Evolutionary conservation across 2,797 vertebrate species (phyloP).

Genomic region (Platalea minor): DNA sequence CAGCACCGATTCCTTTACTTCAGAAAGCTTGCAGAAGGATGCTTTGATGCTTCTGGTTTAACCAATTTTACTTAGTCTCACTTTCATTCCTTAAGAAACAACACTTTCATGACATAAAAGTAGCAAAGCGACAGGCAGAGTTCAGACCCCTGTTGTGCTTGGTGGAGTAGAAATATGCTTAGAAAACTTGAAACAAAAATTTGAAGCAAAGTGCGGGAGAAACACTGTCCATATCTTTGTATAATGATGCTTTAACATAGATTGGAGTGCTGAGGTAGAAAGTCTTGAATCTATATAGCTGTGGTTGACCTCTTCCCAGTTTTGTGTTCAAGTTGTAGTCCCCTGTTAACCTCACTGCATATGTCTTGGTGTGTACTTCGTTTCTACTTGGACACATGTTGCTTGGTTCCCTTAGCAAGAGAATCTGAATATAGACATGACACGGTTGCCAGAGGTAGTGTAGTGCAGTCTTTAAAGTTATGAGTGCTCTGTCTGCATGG

Average conservation of each 20-base stretch:
- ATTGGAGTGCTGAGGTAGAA: background rate
- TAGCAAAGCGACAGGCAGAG: background rate
- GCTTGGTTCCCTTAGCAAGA: background rate
- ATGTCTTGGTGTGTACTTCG: background rate
- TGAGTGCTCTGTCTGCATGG: background rate
- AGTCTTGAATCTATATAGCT: background rate
- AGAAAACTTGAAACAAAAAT: background rate
- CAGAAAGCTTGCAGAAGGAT: background rate
- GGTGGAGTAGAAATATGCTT: background rate
- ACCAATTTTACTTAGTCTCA: background rate
- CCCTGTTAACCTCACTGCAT: background rate
- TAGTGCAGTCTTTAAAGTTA: background rate
- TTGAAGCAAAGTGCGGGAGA: background rate
- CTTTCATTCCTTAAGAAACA: background rate
- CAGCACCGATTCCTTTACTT: background rate
- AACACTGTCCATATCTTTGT: background rate
- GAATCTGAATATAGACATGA: background rate
- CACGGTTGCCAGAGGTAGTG: fast-evolving
- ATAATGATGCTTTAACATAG: background rate
- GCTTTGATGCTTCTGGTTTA: background rate
- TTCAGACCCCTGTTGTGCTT: background rate
- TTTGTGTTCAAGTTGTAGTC: background rate
- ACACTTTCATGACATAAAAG: background rate
- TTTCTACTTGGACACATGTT: background rate
- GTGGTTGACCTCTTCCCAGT: background rate